Percentiles rank a stretch among this genome's conserved stretches.
phyloP scores from a whole-genome alignment of 2,113 vertebrate species.

The Pitta sordida region DNA sequence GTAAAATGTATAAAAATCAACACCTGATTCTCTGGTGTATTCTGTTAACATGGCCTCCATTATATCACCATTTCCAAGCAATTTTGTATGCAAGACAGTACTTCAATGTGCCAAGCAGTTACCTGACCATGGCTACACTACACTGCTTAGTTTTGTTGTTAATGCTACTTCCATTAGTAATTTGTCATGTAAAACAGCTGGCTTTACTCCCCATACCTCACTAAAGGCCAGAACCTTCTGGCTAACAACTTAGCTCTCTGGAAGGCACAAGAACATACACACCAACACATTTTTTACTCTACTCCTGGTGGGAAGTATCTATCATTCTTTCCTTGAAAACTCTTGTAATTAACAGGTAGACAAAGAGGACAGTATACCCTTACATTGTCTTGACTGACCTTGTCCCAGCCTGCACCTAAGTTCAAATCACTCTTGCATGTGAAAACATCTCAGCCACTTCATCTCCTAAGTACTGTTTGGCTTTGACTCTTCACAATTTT shows the following conservation, averaged over 20 bases:
- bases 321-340: neutral
- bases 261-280: neutral
- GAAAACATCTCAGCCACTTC: neutral
- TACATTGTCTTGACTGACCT: neutral
- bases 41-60: neutral
- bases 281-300: neutral
- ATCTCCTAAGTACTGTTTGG: neutral
- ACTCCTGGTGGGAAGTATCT: neutral
- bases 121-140: neutral
- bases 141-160: neutral
- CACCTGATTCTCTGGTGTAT: neutral
- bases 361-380: neutral
- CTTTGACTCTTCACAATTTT: neutral
- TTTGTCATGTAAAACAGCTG: neutral
- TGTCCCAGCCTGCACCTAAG: neutral
- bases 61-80: neutral
- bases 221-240: neutral
- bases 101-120: neutral
- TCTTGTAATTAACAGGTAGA: neutral
- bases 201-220: neutral
- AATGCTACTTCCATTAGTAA: neutral
- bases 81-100: neutral
- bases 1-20: neutral
- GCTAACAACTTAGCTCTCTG: neutral
- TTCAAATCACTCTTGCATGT: neutral